Evolutionary conservation across 2,797 vertebrate species (phyloP), one percentile per base, ranked within the genome.

Genomic region (Macropodus opercularis): DNA sequence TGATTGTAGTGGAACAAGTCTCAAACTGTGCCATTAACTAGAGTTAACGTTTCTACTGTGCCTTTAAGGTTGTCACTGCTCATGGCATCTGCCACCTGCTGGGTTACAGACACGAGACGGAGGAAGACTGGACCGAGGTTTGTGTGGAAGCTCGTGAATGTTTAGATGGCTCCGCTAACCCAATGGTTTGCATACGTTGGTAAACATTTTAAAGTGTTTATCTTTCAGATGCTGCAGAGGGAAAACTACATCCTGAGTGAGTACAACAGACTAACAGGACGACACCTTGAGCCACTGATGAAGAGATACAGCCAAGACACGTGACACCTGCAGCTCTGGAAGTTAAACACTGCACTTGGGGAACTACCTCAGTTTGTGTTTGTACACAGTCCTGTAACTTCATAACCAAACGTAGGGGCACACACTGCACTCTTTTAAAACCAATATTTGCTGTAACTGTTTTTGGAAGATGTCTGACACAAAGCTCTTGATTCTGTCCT

Each of bases 51-150:
- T 46, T 36, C 6, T 27, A 35, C 8, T 50, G 34, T 13, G 0
- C 13, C 18, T 41, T 11, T 11, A 77, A 99, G 97, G 94, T 93
- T 6, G 94, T 95, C 1, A 90, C 91, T 1, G 93, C 94, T 26
- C 97, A 99, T 8, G 97, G 97, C 2, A 90, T 99, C 69, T 99
- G 97, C 63, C 97, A 98, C 53, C 86, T 99, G 18, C 79, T 98
- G 39, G 97, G 97, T 26, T 98, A 97, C 90, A 93, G 91, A 57
- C 97, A 99, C 9, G 83, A 89, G 72, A 95, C 93, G 0, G 81
- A 94, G 17, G 84, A 89, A 4, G 91, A 95, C 8, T 98, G 96
- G 95, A 79, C 72, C 2, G 92, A 98, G 94, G 97, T 98, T 87
- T 4, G 72, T 74, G 31, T 38, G 3, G 15, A 12, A n/a, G n/a